Evolutionary conservation across 2,888 invertebrate species (phyloP).

Genomic region (Chrysolina haemoptera): DNA sequence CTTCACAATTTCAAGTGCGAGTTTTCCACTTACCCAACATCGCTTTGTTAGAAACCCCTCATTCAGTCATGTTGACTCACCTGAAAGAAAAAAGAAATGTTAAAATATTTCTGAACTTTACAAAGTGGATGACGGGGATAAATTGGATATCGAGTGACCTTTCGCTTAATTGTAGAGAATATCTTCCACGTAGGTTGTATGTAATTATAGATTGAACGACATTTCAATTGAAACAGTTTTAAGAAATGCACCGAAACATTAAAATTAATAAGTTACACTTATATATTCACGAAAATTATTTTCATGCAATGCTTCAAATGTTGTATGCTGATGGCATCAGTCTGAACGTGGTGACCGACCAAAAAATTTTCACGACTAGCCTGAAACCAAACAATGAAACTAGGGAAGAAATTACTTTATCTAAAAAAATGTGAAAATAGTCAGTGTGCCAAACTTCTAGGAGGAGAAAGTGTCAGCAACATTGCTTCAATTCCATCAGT

Average conservation of each 20-base stretch:
- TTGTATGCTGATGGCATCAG: too few relatives aligned
- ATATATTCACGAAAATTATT: too few relatives aligned
- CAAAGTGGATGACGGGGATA: neutral
- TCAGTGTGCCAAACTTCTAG: too few relatives aligned
- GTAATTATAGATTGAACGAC: neutral
- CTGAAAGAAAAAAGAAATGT: constrained; percentile 22
- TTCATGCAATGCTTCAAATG: too few relatives aligned
- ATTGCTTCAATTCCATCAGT: too few relatives aligned
- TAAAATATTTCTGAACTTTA: neutral
- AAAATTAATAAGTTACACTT: neutral
- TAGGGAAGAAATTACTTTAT: too few relatives aligned
- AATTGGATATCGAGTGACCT: neutral
- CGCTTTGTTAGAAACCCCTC: neutral
- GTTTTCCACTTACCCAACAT: neutral
- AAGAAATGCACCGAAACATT: neutral
- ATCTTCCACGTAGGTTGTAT: neutral
- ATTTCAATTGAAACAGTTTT: neutral
- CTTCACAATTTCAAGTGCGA: too few relatives aligned
- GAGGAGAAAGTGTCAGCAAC: too few relatives aligned
- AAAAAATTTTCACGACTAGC: too few relatives aligned
- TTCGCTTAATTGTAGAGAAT: neutral
- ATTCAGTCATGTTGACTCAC: constrained; percentile 14
- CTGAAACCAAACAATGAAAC: too few relatives aligned
- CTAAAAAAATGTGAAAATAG: too few relatives aligned
- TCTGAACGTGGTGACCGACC: too few relatives aligned